phyloP scores from a whole-genome alignment of 2,113 vertebrate species.

The Microcebus ravelobensis region DNA sequence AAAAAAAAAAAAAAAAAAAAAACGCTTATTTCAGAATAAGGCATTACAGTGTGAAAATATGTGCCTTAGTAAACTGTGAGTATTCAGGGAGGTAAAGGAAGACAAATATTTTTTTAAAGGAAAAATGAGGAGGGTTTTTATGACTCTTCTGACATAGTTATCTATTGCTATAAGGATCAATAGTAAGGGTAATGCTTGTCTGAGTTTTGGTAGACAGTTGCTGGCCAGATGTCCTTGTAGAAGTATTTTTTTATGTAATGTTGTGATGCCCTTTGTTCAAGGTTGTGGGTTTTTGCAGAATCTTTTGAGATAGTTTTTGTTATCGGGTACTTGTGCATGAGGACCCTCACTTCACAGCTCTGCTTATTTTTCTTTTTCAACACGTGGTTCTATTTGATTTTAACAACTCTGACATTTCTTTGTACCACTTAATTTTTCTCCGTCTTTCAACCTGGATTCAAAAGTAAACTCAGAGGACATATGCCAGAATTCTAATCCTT shows the following conservation, averaged over 20 bases:
- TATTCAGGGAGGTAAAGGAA: background rate
- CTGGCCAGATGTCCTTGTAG: background rate
- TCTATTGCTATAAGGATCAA: background rate
- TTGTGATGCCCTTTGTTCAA: background rate
- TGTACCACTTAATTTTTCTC: conserved; percentile 82
- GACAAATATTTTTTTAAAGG: background rate
- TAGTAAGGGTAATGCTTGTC: background rate
- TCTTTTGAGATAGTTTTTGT: background rate
- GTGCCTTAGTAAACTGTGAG: background rate
- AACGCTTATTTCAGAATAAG: background rate
- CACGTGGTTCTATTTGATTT: background rate
- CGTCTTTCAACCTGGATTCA: conserved; percentile 88
- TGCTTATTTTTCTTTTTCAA: background rate
- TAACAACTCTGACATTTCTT: conserved; percentile 2
- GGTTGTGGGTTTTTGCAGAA: background rate
- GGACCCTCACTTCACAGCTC: background rate
- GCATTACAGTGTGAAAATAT: background rate
- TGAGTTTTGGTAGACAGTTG: background rate
- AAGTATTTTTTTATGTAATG: background rate
- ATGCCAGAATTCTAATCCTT: conserved; percentile 88
- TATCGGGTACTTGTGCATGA: background rate
- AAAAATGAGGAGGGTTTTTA: background rate
- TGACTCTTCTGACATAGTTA: background rate
- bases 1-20: background rate
- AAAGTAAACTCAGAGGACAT: conserved; percentile 89